Percentiles rank a stretch among this genome's conserved stretches.
Evolutionary conservation across 2,888 invertebrate genomes (phyloP).

Genomic region (Drosophila rellima): DNA sequence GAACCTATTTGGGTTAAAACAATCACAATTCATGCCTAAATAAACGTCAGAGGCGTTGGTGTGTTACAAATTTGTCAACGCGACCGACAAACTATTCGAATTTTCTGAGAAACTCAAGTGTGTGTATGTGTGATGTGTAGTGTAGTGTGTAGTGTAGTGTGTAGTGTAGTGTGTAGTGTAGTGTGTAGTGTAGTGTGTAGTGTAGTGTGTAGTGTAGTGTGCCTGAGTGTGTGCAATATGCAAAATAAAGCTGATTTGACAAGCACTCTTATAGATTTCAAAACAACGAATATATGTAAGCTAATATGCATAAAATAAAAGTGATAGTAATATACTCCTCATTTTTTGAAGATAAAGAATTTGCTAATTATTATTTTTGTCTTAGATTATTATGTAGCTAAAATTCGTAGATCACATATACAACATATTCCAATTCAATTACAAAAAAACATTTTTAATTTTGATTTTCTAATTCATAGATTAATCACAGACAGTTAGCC

Average conservation of each 20-base stretch:
- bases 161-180: neutral
- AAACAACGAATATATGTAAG: neutral
- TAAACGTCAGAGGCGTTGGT: slow-evolving; percentile 74
- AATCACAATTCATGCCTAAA: slow-evolving; percentile 74
- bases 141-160: neutral
- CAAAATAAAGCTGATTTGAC: slow-evolving; percentile 68
- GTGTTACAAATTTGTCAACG: slow-evolving; percentile 77
- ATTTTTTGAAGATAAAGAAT: neutral
- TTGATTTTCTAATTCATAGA: too few relatives aligned
- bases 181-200: neutral
- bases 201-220: neutral
- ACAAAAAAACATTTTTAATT: too few relatives aligned
- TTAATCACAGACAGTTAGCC: too few relatives aligned
- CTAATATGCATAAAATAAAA: neutral
- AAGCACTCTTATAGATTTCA: slow-evolving; percentile 50
- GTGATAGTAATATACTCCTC: slow-evolving; percentile 14
- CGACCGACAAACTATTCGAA: slow-evolving; percentile 29
- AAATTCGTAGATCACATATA: too few relatives aligned
- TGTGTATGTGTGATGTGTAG: neutral
- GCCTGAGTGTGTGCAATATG: slow-evolving; percentile 28
- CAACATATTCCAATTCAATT: too few relatives aligned
- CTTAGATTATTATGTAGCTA: too few relatives aligned
- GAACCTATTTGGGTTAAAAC: slow-evolving; percentile 76
- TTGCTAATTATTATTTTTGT: too few relatives aligned
- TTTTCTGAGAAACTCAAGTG: slow-evolving; percentile 15